Base-by-base conservation (phyloP, 1,140 invertebrate genomes). In the Episyrphus balteatus region DNA sequence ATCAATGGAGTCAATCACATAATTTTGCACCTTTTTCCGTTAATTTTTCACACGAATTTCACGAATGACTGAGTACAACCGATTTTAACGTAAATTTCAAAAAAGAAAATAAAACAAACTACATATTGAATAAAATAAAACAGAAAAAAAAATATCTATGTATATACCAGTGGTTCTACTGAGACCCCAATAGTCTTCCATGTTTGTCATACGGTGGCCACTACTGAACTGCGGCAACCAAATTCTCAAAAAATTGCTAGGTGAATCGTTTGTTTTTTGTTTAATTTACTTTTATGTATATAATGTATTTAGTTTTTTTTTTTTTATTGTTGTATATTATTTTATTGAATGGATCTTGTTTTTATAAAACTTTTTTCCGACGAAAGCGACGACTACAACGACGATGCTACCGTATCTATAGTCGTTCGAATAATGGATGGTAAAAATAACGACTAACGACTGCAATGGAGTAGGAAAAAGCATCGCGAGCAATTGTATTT, bases 131-230 rank as follows among this genome's bases (percentile, higher is more conserved):
- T 26, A 14, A 50, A 46, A 33, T 44, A 34, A 53, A 43, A 18
- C n/a, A n/a, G n/a, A 8, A 26, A 26, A 3, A 26, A 26, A 26
- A 26, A 26, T 26, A 26, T 26, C n/a, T n/a, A n/a, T 26, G 21
- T 26, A 26, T 26, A 26, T 66, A 66, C 64, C 64, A 55, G 55
- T 61, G 55, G 58, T 62, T 57, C 54, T 64, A 58, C 58, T 64
- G 55, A 67, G 62, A 58, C 63, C 64, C 64, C 64, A 67, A 64
- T 64, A 61, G 55, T 67, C 64, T 59, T 66, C 64, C 64, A 67
- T 67, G 62, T 61, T 52, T 34, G 19, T 39, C n/a, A 46, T 15
- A n/a, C 14, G 19, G 45, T 46, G 19, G 45, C 34, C 45, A 36
- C 45, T 46, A 34, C 15, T 36, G 15, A 46, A 46, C 45, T 46